Conservation (phyloP, 2,888 invertebrate genomes). For the Leucophenga maculata region DNA sequence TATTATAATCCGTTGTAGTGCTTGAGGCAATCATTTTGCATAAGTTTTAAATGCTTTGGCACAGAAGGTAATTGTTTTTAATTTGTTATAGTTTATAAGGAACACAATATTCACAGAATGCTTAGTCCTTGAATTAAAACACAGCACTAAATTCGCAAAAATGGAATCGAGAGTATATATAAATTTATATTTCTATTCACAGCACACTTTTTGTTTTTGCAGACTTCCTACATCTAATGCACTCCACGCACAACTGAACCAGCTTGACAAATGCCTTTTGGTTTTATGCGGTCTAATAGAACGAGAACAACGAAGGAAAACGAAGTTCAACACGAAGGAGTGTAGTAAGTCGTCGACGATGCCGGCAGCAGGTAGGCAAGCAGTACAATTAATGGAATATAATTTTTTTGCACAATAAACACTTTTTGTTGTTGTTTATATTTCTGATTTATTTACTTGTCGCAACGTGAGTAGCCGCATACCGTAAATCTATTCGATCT, state of each 20-base stretch:
- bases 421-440: no score
- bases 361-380: no score
- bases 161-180: neutral
- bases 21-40: constrained; percentile 58
- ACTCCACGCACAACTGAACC: constrained; percentile 50
- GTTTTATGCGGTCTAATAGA: constrained; percentile 42
- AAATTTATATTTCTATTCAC: neutral
- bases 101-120: neutral
- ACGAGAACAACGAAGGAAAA: constrained; percentile 1
- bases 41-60: neutral
- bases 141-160: neutral
- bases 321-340: neutral
- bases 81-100: neutral
- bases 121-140: neutral
- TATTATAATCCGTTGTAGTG: constrained; percentile 55
- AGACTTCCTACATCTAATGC: constrained; percentile 31
- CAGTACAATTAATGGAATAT: no score
- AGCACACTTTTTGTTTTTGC: neutral
- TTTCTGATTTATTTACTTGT: no score
- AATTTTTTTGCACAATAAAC: no score
- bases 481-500: no score
- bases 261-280: constrained; percentile 37
- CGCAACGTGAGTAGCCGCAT: no score
- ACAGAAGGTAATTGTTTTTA: neutral
- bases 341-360: no score